These are phyloP conservation scores for Parelbella ahira DNA, from an alignment of 2,888 invertebrate species.

Conservation along the genomic window DNA sequence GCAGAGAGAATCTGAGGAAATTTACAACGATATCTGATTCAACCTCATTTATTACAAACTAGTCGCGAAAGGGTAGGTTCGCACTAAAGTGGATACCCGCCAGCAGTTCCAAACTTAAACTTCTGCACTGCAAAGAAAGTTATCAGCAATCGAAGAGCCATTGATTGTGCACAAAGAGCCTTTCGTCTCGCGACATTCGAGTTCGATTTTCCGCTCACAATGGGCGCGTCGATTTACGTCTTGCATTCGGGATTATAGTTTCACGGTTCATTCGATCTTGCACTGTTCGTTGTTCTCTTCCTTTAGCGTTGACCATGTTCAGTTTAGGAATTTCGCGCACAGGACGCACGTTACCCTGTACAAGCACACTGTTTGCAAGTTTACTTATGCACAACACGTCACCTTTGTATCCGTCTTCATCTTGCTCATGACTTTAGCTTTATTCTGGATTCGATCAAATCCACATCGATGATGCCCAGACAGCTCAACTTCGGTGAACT, in stretches of 20 bases:
- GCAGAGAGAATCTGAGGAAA: slow-evolving; percentile 11
- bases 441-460: no score
- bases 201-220: slow-evolving; percentile 74
- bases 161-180: slow-evolving; percentile 74
- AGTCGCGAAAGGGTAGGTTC: slow-evolving; percentile 28
- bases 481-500: no score
- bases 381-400: no score
- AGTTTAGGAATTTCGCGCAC: no score
- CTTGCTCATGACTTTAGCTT: no score
- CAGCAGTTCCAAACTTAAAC: slow-evolving; percentile 55
- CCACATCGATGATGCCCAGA: no score
- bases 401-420: no score
- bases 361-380: no score
- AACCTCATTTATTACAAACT: slow-evolving; percentile 29
- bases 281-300: slow-evolving; percentile 43
- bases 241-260: slow-evolving; percentile 66
- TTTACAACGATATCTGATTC: slow-evolving; percentile 28
- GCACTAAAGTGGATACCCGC: slow-evolving; percentile 44
- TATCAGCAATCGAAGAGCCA: slow-evolving; percentile 73
- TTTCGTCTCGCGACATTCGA: slow-evolving; percentile 69
- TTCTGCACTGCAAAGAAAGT: slow-evolving; percentile 66
- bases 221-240: slow-evolving; percentile 66
- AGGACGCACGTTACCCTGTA: no score
- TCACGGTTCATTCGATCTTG: slow-evolving; percentile 55
- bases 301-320: slow-evolving; percentile 37